phyloP scores from a whole-genome alignment of 2,797 vertebrate genomes.

The Mustela erminea region DNA sequence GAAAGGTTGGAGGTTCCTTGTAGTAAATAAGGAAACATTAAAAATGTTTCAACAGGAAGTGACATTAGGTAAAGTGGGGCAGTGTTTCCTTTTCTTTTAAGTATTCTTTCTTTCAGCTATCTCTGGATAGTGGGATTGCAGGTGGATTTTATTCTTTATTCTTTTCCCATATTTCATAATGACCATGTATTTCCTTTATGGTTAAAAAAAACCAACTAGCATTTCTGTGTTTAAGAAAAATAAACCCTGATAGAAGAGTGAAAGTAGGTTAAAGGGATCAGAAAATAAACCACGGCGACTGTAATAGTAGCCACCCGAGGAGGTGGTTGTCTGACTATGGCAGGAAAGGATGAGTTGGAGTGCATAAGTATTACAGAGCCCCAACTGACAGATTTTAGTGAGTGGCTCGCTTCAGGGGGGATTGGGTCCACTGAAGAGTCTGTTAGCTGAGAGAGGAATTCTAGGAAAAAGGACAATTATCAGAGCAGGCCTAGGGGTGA shows the following conservation, averaged over 20 bases:
- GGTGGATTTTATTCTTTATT: conserved; percentile 12
- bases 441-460: not conserved
- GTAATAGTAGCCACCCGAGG: not conserved
- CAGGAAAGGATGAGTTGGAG: not conserved
- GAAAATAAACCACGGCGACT: not conserved
- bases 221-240: not conserved
- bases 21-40: not conserved
- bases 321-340: not conserved
- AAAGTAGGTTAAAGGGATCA: not conserved
- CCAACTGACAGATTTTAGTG: not conserved
- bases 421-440: not conserved
- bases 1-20: not conserved
- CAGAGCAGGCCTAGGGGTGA: not conserved
- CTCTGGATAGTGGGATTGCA: not conserved
- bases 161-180: conserved; percentile 4
- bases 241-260: not conserved
- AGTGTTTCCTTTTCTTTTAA: not conserved
- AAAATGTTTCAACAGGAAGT: not conserved
- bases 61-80: not conserved
- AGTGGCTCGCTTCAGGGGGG: not conserved
- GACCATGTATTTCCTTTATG: not conserved
- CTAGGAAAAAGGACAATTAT: not conserved
- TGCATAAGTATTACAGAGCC: not conserved
- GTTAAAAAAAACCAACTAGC: not conserved
- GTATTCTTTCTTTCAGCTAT: not conserved